phyloP scores from a whole-genome alignment of 2,797 vertebrate genomes.

The Myotis myotis region DNA sequence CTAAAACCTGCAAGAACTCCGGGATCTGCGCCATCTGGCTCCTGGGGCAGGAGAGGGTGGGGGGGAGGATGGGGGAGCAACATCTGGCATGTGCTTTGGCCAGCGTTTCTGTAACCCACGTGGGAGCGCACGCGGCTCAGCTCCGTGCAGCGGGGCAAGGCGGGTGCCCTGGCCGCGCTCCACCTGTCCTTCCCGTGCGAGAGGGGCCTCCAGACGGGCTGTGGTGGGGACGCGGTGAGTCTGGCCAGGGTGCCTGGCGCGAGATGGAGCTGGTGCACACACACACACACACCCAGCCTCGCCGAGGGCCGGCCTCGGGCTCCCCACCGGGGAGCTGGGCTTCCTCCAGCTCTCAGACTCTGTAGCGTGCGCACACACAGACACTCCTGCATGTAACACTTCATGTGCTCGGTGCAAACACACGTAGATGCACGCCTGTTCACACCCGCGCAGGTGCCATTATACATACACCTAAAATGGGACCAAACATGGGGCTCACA shows the following conservation, averaged over 20 bases:
- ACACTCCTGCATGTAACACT: not conserved
- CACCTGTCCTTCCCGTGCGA: not conserved
- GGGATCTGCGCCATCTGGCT: conserved; percentile 51
- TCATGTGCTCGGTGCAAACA: not conserved
- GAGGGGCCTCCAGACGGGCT: fast-evolving
- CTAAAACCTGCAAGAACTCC: conserved; percentile 46
- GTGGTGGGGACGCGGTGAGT: fast-evolving
- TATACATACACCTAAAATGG: no score
- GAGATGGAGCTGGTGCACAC: not conserved
- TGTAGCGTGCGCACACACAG: fast-evolving
- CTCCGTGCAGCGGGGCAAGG: not conserved
- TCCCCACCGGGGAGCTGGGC: not conserved
- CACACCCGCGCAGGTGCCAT: fast-evolving
- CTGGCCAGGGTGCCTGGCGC: fast-evolving
- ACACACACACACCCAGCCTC: not conserved
- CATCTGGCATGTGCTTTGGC: conserved; percentile 39
- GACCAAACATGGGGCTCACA: not conserved
- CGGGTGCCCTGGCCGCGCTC: fast-evolving
- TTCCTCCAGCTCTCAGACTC: not conserved
- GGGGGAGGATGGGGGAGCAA: not conserved
- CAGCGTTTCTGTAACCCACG: not conserved
- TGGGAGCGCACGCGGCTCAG: not conserved
- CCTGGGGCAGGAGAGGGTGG: not conserved
- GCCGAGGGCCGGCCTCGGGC: fast-evolving
- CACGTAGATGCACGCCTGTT: not conserved